These are phyloP conservation scores for Epinephelus coioides DNA, from an alignment of 2,797 vertebrate species.

Conservation along the genomic window DNA sequence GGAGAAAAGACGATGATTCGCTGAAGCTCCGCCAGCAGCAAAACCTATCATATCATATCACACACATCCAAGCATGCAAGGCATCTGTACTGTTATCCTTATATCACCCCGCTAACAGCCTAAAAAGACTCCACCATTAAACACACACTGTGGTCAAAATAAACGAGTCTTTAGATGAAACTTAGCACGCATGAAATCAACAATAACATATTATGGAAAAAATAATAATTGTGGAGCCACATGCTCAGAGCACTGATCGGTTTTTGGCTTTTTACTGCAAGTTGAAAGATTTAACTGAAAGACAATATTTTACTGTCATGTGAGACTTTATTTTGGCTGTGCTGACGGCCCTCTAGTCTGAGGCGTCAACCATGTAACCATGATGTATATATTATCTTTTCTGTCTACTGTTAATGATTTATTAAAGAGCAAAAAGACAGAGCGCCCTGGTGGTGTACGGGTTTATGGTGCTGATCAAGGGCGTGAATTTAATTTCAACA, in stretches of 20 bases:
- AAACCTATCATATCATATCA: slow-evolving; percentile 85
- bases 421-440: neutral
- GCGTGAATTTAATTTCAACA: too few species aligned
- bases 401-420: neutral
- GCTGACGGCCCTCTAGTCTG: neutral
- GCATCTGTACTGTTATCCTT: slow-evolving; percentile 82
- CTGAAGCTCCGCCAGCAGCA: slow-evolving; percentile 75
- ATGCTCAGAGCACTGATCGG: neutral
- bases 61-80: slow-evolving; percentile 80
- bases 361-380: neutral
- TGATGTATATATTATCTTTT: neutral
- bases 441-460: neutral
- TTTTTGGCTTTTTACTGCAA: neutral
- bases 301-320: neutral
- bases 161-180: slow-evolving; percentile 23
- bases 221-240: neutral
- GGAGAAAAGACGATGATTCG: slow-evolving; percentile 75
- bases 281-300: neutral
- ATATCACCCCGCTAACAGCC: slow-evolving; percentile 72
- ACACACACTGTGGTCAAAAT: slow-evolving; percentile 43
- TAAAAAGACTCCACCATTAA: slow-evolving; percentile 41
- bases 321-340: neutral
- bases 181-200: slow-evolving; percentile 39
- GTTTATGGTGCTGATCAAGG: neutral
- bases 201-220: neutral